These are phyloP conservation scores for Magallana angulata DNA, from an alignment of 1,140 invertebrate species.

Conservation along the genomic window DNA sequence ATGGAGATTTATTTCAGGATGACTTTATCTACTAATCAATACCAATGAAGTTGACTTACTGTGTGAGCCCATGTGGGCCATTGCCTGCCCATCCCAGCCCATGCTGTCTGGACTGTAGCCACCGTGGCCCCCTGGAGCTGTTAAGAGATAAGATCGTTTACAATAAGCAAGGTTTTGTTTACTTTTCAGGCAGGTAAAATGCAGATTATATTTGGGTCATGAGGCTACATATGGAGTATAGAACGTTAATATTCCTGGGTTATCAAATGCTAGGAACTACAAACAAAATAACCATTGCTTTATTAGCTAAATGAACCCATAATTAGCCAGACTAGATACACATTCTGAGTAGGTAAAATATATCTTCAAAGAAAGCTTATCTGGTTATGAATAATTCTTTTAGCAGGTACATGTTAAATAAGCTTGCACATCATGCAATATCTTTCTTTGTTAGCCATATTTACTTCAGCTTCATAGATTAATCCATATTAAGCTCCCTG, in stretches of 20 bases:
- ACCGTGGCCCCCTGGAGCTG: conserved; percentile 82
- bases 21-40: no score
- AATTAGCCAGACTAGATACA: conserved; percentile 11
- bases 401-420: conserved; percentile 30
- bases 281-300: not conserved
- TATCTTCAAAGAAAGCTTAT: conserved; percentile 26
- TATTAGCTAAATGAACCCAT: not conserved
- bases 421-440: conserved; percentile 20
- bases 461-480: conserved; percentile 18
- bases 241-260: conserved; percentile 15
- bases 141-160: conserved; percentile 49
- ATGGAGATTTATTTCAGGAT: not conserved
- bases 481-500: conserved; percentile 27
- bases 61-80: conserved; percentile 90
- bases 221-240: not conserved
- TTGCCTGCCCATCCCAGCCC: conserved; percentile 96
- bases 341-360: not conserved
- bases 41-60: conserved; percentile 82
- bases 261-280: conserved; percentile 11
- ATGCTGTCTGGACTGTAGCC: conserved; percentile 95
- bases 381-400: conserved; percentile 28
- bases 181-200: conserved; percentile 23
- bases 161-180: not conserved
- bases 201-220: conserved; percentile 24
- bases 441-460: conserved; percentile 25